Base-by-base conservation (phyloP, 2,797 vertebrate genomes). In the Tympanoctomys barrerae region DNA sequence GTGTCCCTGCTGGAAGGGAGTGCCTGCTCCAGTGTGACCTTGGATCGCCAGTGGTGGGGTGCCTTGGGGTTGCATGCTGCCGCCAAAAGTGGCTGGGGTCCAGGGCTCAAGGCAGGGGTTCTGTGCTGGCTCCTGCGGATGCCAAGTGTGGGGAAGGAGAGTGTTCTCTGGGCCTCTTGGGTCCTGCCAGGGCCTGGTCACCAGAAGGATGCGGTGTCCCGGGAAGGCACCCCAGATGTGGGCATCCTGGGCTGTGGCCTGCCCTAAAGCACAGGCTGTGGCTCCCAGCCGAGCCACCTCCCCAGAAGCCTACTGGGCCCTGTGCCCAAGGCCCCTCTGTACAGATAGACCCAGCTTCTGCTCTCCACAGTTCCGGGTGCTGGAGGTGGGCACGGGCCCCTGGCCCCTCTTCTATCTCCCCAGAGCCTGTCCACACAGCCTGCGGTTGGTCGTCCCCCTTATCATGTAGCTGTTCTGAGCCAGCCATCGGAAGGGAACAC, bases 401-500 rank as follows among this genome's bases (percentile, higher is more conserved):
- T 42, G 54, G 9, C 0, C 1, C 82, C 80, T 66, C 90, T 22
- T 54, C 88, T 42, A 70, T 31, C 31, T 21, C 46, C 28, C 79
- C 52, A 22, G 80, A 59, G 39, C 86, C 94, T 3, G 31, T 96
- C 90, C 93, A 93, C 87, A 64, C 87, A 52, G 96, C 96, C 97
- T 78, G 95, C 9, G 87, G 97, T 97, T 96, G 96, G 97, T 97
- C 88, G 84, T 81, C 96, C 42, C 94, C 97, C 73, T 92, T 97
- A 98, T 98, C 98, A 97, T 97, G 97, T 97, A 97, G 94, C 98
- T 54, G 91, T 98, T 98, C 97, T 97, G 88, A 98, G 98, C 98
- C 98, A 97, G 94, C 77, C 71, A 98, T 96, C 94, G 92, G 93
- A 95, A 98, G 88, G 96, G 97, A 83, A 96, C 78, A 88, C 98